Conservation (phyloP, 2,113 vertebrate genomes). For the Anarrhichthys ocellatus region DNA sequence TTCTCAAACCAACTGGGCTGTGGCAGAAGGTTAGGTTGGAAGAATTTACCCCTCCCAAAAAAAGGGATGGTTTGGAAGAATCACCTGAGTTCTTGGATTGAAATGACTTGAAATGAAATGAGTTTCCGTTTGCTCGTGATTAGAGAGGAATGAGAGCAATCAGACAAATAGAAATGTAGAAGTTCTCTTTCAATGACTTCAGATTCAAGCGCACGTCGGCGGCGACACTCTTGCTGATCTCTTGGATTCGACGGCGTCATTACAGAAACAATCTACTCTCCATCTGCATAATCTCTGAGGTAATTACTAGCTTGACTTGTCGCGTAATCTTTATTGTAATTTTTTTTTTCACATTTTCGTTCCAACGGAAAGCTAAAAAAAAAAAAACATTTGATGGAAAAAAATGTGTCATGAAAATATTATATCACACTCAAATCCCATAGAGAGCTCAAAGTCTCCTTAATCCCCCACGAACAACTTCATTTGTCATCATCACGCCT, state of each 20-base stretch:
- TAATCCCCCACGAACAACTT: conserved; percentile 84
- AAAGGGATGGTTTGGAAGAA: not conserved
- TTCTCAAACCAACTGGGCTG: conserved; percentile 53
- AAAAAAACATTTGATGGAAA: conserved; percentile 57
- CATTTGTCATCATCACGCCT: conserved; percentile 75
- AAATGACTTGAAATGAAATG: not conserved
- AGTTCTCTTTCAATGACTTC: conserved; percentile 27
- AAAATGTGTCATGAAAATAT: conserved; percentile 79
- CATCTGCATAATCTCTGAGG: conserved; percentile 84
- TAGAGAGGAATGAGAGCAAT: not conserved
- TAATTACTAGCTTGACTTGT: conserved; percentile 84
- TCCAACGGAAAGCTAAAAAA: conserved; percentile 56
- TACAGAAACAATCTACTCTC: conserved; percentile 77
- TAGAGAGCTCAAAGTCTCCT: conserved; percentile 78
- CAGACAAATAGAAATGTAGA: not conserved
- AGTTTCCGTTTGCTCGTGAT: not conserved
- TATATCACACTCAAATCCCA: conserved; percentile 80
- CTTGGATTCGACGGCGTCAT: conserved; percentile 69
- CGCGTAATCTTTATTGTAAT: conserved; percentile 78
- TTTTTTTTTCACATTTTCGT: conserved; percentile 9
- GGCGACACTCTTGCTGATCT: conserved; percentile 63
- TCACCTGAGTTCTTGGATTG: conserved; percentile 22
- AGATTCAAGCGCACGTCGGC: not conserved
- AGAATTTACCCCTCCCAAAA: conserved; percentile 16
- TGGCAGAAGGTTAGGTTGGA: conserved; percentile 57